Evolutionary conservation across 2,797 vertebrate genomes (phyloP).

Genomic region (Sylvia borin): DNA sequence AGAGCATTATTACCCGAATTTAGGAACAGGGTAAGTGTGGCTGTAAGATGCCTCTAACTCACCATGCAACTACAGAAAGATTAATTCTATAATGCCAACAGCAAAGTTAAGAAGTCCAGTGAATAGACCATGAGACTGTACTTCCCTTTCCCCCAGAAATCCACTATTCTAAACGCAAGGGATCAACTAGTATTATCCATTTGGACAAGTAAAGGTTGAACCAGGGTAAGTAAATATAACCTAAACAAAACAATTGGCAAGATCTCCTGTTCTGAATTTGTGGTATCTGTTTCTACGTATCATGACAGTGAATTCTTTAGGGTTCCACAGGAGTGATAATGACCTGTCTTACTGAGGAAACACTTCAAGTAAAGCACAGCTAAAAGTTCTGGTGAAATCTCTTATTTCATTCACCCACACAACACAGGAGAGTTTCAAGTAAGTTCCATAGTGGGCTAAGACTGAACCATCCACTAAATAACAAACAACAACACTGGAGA

Average conservation of each 20-base stretch:
- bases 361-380: background rate
- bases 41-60: background rate
- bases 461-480: background rate
- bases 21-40: background rate
- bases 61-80: background rate
- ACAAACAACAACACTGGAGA: background rate
- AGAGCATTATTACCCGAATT: background rate
- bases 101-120: background rate
- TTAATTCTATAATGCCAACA: background rate
- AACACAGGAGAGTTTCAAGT: background rate
- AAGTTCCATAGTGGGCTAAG: background rate
- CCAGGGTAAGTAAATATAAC: background rate
- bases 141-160: conserved; percentile 29
- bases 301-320: background rate
- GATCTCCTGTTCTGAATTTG: background rate
- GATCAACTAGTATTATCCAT: background rate
- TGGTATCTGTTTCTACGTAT: background rate
- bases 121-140: background rate
- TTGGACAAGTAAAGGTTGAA: background rate
- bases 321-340: background rate
- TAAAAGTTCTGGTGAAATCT: background rate
- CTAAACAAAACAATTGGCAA: background rate
- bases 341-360: background rate
- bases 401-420: background rate
- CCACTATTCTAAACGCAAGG: conserved; percentile 49